A percentile compares a stretch with the other conserved stretches of the same genome.
phyloP scores from a whole-genome alignment of 2,888 invertebrate species.

The Phytoseiulus persimilis region DNA sequence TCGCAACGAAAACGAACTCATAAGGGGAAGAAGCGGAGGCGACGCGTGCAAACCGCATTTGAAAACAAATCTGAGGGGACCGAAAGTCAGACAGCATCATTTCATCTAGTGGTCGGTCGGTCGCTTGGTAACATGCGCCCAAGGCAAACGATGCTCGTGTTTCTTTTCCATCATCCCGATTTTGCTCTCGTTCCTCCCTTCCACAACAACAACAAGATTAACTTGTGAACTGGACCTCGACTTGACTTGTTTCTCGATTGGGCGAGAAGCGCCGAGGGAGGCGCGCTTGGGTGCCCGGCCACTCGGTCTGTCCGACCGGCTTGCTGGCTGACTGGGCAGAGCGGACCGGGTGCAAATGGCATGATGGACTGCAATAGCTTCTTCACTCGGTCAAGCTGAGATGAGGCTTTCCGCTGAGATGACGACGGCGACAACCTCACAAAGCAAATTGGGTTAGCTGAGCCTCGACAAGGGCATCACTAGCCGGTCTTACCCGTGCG shows the following conservation, averaged over 20 bases:
- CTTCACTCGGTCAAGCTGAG: conserved; percentile 5
- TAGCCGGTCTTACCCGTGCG: neutral
- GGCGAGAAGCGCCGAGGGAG: neutral
- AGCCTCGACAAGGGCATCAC: neutral
- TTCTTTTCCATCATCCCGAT: neutral
- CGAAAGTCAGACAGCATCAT: neutral
- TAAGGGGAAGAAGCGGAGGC: neutral
- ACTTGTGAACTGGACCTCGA: conserved; percentile 5
- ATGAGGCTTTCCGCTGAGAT: neutral
- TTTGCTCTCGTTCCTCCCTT: neutral
- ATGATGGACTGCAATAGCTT: conserved; percentile 5
- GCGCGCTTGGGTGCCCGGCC: neutral
- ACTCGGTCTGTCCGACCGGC: too few relatives aligned
- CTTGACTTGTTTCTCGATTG: neutral
- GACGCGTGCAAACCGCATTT: neutral
- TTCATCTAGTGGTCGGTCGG: neutral
- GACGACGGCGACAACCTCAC: neutral
- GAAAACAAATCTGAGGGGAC: neutral
- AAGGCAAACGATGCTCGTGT: neutral
- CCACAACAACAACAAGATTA: conserved; percentile 5
- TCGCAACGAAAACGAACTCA: neutral
- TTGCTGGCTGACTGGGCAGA: neutral
- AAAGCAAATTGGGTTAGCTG: neutral
- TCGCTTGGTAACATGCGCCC: neutral
- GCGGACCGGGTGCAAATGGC: neutral